Conservation (phyloP, 2,113 vertebrate genomes). For the Pangasianodon hypophthalmus region DNA sequence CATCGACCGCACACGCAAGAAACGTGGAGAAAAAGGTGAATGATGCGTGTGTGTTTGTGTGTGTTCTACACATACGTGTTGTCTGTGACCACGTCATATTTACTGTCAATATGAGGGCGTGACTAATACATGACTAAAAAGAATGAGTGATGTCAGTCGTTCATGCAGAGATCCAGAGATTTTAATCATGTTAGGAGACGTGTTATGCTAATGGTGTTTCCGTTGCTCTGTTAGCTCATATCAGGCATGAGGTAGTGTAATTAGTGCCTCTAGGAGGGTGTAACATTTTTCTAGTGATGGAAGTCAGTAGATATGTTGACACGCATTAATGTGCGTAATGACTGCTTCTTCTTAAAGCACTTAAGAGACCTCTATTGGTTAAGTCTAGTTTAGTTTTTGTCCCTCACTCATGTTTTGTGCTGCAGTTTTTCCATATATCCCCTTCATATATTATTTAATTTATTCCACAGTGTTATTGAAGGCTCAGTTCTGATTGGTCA, state of each 20-base stretch:
- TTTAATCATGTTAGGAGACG: background rate
- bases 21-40: slow-evolving; percentile 88
- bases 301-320: background rate
- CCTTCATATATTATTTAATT: background rate
- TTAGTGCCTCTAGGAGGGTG: background rate
- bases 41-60: background rate
- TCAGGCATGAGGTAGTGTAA: background rate
- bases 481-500: background rate
- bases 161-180: background rate
- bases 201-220: background rate
- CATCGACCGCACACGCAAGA: slow-evolving; percentile 90
- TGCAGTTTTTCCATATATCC: background rate
- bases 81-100: background rate
- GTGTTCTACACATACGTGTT: too few species aligned
- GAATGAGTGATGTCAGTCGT: background rate
- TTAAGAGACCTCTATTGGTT: background rate
- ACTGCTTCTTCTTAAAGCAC: background rate
- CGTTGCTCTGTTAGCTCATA: background rate
- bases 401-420: background rate
- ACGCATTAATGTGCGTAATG: background rate
- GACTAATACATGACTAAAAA: background rate
- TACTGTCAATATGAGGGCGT: background rate
- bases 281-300: background rate
- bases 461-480: too few species aligned
- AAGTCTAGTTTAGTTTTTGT: background rate